Conservation (phyloP, 2,113 vertebrate genomes). For the Coptodon bakossiorum region DNA sequence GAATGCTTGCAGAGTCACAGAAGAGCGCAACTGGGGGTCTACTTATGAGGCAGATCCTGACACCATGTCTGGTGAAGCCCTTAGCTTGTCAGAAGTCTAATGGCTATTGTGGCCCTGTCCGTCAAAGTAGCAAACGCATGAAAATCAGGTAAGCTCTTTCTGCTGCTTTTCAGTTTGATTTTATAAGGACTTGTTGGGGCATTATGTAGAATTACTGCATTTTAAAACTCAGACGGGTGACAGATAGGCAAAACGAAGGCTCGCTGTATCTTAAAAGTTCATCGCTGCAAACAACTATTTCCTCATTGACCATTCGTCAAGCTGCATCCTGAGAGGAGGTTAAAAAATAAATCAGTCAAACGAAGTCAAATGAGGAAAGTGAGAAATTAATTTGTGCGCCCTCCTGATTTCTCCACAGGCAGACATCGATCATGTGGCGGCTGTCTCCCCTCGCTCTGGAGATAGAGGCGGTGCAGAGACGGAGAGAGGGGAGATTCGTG, state of each 20-base stretch:
- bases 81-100: constrained; percentile 44
- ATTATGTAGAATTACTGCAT: background rate
- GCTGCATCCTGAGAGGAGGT: constrained; percentile 41
- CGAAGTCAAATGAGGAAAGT: constrained; percentile 72
- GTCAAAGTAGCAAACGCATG: constrained; percentile 24
- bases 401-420: constrained; percentile 74
- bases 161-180: background rate
- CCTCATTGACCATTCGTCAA: constrained; percentile 25
- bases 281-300: background rate
- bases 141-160: constrained; percentile 21
- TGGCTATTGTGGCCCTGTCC: constrained; percentile 44
- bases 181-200: background rate
- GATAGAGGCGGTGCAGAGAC: constrained; percentile 40
- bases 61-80: constrained; percentile 50
- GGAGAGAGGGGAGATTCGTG: constrained; percentile 43
- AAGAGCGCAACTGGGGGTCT: constrained; percentile 58
- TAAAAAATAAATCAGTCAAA: constrained; percentile 66
- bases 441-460: constrained; percentile 61
- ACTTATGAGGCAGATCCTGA: constrained; percentile 50
- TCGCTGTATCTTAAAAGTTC: background rate
- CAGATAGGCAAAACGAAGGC: background rate
- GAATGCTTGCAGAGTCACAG: constrained; percentile 38
- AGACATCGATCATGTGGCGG: constrained; percentile 71
- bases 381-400: constrained; percentile 74
- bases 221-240: background rate